Percentiles rank a stretch among this genome's conserved stretches.
phyloP scores from a whole-genome alignment of 2,113 vertebrate species.

The Podarcis cretensis region DNA sequence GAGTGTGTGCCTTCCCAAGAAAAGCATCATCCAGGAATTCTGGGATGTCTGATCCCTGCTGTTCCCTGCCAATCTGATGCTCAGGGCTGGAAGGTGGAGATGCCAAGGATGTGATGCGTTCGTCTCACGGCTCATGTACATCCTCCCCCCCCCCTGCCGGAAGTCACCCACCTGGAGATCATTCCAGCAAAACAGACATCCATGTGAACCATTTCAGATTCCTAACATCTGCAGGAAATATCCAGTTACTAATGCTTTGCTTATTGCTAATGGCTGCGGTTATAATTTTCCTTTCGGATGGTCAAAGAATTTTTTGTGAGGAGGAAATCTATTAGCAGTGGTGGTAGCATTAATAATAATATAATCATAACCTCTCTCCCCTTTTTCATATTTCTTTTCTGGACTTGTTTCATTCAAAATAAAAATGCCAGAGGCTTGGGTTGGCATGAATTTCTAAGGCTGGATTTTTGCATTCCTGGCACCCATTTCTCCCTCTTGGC shows the following conservation, averaged over 20 bases:
- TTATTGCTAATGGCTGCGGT: neutral
- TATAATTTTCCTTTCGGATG: neutral
- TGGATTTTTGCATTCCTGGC: slow-evolving; percentile 23
- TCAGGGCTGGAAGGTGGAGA: neutral
- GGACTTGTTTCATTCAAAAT: neutral
- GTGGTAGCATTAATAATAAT: neutral
- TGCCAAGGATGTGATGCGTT: neutral
- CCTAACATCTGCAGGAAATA: slow-evolving; percentile 30
- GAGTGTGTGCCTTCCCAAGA: neutral
- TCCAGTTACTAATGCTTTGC: slow-evolving; percentile 15
- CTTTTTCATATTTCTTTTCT: neutral
- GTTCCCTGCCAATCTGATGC: neutral
- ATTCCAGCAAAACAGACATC: neutral
- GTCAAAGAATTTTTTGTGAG: neutral
- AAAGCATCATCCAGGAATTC: neutral
- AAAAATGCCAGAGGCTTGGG: neutral
- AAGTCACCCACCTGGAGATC: neutral
- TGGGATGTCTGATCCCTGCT: neutral
- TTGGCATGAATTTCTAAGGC: neutral
- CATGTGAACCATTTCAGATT: neutral
- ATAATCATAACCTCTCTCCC: neutral
- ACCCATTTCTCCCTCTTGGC: neutral
- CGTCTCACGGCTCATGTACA: neutral
- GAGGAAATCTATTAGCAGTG: neutral
- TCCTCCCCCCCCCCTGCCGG: neutral